Percentiles rank a stretch among this genome's conserved stretches.
phyloP scores from a whole-genome alignment of 1,140 invertebrate species.

The Drosophila arizonae region DNA sequence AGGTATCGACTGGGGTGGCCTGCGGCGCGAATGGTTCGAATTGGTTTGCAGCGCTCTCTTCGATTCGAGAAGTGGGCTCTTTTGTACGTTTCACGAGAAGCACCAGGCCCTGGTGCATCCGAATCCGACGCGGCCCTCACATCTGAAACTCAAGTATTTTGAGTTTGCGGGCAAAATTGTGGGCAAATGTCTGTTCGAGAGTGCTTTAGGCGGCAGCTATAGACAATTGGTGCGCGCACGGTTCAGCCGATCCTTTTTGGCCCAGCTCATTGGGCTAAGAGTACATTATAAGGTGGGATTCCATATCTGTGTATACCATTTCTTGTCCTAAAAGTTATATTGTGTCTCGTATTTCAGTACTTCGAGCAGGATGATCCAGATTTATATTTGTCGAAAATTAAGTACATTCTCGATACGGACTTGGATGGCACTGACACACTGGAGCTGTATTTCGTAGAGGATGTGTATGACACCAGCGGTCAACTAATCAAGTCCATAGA shows the following conservation, averaged over 20 bases:
- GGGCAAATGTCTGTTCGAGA: constrained; percentile 91
- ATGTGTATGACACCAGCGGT: constrained; percentile 92
- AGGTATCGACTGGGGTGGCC: constrained; percentile 96
- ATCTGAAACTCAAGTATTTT: constrained; percentile 93
- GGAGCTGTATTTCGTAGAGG: constrained; percentile 94
- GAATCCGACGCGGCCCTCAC: constrained; percentile 88
- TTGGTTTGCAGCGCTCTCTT: constrained; percentile 93
- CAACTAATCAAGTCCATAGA: constrained; percentile 90
- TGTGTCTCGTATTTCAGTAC: constrained; percentile 84
- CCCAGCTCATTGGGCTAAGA: constrained; percentile 94
- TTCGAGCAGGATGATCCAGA: constrained; percentile 98
- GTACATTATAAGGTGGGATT: constrained; percentile 91
- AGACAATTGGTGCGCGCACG: constrained; percentile 94
- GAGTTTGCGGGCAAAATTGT: constrained; percentile 97
- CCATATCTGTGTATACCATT: constrained; percentile 75
- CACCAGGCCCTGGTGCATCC: constrained; percentile 94
- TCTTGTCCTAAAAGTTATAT: background rate
- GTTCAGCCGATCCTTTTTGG: constrained; percentile 96
- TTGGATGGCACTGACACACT: constrained; percentile 88
- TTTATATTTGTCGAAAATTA: constrained; percentile 94
- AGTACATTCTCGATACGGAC: constrained; percentile 95
- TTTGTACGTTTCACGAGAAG: constrained; percentile 93
- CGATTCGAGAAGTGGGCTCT: constrained; percentile 91
- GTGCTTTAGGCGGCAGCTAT: constrained; percentile 93
- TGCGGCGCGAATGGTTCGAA: constrained; percentile 97